phyloP scores from a whole-genome alignment of 2,888 invertebrate genomes.

The Troilus luridus region DNA sequence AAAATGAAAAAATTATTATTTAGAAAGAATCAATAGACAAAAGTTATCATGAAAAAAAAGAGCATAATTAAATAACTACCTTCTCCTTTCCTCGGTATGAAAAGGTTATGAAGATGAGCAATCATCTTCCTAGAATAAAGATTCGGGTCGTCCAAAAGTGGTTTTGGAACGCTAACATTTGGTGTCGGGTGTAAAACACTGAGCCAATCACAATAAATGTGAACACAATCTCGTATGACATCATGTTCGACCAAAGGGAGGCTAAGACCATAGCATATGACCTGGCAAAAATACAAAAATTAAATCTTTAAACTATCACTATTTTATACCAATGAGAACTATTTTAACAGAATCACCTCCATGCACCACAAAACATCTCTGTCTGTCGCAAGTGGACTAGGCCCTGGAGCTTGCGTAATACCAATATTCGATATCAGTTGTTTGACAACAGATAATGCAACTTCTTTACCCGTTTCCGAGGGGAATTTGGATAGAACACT shows the following conservation, averaged over 20 bases:
- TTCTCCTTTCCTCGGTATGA: conserved; percentile 93
- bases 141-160: conserved; percentile 90
- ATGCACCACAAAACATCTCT: conserved; percentile 77
- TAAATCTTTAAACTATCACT: background rate
- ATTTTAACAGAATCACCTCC: conserved; percentile 75
- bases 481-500: conserved; percentile 87
- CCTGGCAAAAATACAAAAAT: conserved; percentile 70
- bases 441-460: conserved; percentile 84
- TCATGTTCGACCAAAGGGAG: conserved; percentile 93
- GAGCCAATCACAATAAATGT: conserved; percentile 97
- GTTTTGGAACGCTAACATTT: conserved; percentile 89
- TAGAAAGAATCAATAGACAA: conserved; percentile 7
- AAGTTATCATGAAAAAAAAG: conserved; percentile 54
- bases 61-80: conserved; percentile 74
- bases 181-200: conserved; percentile 87
- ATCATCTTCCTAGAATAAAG: conserved; percentile 92
- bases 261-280: conserved; percentile 92
- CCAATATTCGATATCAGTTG: conserved; percentile 81
- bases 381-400: conserved; percentile 86
- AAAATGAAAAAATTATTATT: conserved; percentile 33
- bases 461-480: conserved; percentile 81
- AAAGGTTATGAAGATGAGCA: conserved; percentile 93
- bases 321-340: background rate
- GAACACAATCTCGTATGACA: conserved; percentile 95
- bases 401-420: conserved; percentile 84